Percentiles rank a stretch among this genome's conserved stretches.
Conservation (phyloP, 2,797 vertebrate genomes). For the Aphelocoma californica region DNA sequence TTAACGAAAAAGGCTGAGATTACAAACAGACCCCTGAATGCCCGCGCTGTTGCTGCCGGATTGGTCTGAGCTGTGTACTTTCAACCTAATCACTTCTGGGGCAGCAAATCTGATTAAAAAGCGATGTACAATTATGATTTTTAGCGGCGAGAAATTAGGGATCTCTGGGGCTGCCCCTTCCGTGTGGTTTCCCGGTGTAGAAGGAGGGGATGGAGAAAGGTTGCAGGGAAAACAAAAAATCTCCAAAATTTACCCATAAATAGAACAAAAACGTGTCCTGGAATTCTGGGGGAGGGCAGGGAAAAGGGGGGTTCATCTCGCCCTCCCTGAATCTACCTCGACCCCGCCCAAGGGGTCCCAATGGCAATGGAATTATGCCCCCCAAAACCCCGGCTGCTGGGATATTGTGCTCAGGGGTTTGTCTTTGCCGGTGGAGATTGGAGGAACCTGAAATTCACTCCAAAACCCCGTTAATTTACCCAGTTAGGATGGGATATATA, state of each 20-base stretch:
- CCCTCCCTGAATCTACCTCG: neutral
- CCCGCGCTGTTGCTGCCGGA: conserved; percentile 72
- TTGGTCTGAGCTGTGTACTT: conserved; percentile 68
- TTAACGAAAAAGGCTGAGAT: conserved; percentile 89
- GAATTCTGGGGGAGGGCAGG: neutral
- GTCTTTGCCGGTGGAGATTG: neutral
- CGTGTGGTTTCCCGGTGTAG: fast-evolving
- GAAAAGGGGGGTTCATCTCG: fast-evolving
- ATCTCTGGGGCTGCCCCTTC: neutral
- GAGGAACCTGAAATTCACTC: neutral
- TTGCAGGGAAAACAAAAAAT: neutral
- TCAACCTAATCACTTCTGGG: conserved; percentile 68
- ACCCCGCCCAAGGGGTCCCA: fast-evolving
- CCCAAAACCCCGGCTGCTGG: neutral
- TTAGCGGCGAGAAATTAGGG: conserved; percentile 25
- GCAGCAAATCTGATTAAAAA: conserved; percentile 3
- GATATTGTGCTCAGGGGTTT: fast-evolving
- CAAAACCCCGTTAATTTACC: neutral
- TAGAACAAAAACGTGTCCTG: neutral
- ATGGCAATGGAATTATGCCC: fast-evolving
- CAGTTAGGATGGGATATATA: fast-evolving
- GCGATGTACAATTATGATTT: neutral
- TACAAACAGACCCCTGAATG: conserved; percentile 88
- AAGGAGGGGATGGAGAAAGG: neutral
- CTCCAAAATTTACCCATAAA: neutral